Evolutionary conservation across 2,888 invertebrate species (phyloP).

Genomic region (Gortyna flavago): DNA sequence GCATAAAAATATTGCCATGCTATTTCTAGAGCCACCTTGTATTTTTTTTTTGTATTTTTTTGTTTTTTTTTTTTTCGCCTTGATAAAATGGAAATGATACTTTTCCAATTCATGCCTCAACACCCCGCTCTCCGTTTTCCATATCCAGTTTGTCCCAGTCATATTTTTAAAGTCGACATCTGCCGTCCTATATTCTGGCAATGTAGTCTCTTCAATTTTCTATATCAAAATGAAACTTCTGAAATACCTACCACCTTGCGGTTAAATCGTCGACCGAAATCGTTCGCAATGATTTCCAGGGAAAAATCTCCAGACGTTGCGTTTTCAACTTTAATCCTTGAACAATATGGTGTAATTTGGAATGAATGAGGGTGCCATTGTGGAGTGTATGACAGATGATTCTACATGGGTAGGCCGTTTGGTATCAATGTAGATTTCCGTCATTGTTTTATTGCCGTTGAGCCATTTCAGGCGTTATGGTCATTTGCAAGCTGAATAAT

Average conservation of each 20-base stretch:
- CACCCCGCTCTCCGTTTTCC: neutral
- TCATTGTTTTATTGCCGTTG: constrained; percentile 66
- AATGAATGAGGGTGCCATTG: constrained; percentile 16
- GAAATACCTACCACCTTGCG: constrained; percentile 13
- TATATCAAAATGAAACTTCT: constrained; percentile 47
- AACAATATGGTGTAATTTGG: constrained; percentile 46
- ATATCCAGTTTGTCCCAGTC: neutral
- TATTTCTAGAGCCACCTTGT: neutral
- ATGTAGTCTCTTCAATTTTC: neutral
- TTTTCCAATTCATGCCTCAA: no score
- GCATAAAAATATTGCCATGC: neutral
- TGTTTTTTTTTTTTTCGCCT: no score
- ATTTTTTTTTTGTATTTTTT: no score
- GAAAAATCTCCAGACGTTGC: constrained; percentile 50
- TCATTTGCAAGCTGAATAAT: constrained; percentile 46
- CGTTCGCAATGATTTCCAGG: constrained; percentile 74
- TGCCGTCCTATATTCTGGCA: neutral
- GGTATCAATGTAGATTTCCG: constrained; percentile 66
- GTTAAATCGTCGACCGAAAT: constrained; percentile 66
- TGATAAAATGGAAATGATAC: no score
- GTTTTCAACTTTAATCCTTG: constrained; percentile 51
- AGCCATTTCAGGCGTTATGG: constrained; percentile 48
- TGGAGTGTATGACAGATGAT: constrained; percentile 70
- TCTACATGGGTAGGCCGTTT: constrained; percentile 68
- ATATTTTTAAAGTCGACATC: no score